Base-by-base conservation (phyloP, 2,797 vertebrate species). In the Fistularia tabacaria region DNA sequence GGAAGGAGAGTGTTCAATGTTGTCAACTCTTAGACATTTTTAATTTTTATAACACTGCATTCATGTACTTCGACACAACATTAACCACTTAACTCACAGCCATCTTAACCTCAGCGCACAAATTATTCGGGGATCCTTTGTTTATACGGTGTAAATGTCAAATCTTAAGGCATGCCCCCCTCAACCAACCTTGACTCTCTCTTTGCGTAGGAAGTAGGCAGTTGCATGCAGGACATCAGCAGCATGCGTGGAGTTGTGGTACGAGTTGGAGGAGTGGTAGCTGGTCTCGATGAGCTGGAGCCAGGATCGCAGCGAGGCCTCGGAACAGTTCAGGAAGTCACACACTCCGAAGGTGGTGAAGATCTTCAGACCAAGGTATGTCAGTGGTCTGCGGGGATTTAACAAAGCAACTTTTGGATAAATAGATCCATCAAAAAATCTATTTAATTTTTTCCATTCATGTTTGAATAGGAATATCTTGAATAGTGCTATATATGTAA, bases 221-320 rank as follows among this genome's bases (percentile, higher is more conserved):
- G 95, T 98, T 38, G 97, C 97, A 0, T 98, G 97, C 8, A 99
- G 92, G 56, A 99, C 96, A 1, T 98, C 96, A 0, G 96, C 94
- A 0, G 97, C 90, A 7, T 98, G 97, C 0, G 94, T 95, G 51
- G 96, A 99, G 64, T 98, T 99, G 87, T 98, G 97, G 88, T 98
- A 99, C 38, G 96, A 94, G 88, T 98, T 99, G 77, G 90, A 92
- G 3, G 93, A 86, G 71, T 96, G 95, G 80, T 99, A 99, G 78
- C 93, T 96, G 65, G 91, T 90, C 86, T 99, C 97, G 0, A 98
- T 94, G 39, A 94, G 82, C 81, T 98, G 94, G 51, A 99, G 81
- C 97, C 97, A 99, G 0, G 93, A 93, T 64, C 93, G 92, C 77
- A 99, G 85, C 0, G 93, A 93, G 9, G 87, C 83, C 82, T 99